Percentiles rank a stretch among this genome's conserved stretches.
These are phyloP conservation scores for Apis laboriosa DNA, from an alignment of 1,140 invertebrate species.

Conservation along the genomic window DNA sequence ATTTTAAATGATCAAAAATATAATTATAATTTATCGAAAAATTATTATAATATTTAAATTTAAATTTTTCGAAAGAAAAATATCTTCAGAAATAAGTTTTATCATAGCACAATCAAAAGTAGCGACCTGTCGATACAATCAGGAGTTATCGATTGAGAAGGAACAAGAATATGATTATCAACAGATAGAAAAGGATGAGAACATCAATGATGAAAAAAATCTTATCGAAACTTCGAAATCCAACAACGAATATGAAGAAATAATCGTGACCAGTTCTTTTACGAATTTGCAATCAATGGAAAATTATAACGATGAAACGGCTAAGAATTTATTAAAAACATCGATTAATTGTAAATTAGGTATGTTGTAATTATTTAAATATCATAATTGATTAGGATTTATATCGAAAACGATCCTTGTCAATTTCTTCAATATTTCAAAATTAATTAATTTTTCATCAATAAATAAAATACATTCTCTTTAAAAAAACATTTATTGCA, in stretches of 20 bases:
- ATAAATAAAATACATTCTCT: too few relatives aligned
- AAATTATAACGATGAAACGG: not conserved
- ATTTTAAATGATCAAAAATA: not conserved
- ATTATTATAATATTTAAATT: not conserved
- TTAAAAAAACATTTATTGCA: too few relatives aligned
- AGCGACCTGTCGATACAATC: slow-evolving; percentile 66
- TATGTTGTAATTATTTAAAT: not conserved
- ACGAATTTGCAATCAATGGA: not conserved
- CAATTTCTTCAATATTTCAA: too few relatives aligned
- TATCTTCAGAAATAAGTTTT: slow-evolving; percentile 58
- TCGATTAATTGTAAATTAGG: not conserved
- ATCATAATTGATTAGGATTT: too few relatives aligned
- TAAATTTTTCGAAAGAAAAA: not conserved
- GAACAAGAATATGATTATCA: slow-evolving; percentile 3
- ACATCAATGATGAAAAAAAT: slow-evolving; percentile 11
- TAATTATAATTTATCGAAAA: not conserved
- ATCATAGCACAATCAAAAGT: slow-evolving; percentile 61
- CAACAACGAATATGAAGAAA: slow-evolving; percentile 8
- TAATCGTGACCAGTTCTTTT: not conserved
- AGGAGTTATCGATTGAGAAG: slow-evolving; percentile 48
- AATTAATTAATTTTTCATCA: too few relatives aligned
- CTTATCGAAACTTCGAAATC: not conserved
- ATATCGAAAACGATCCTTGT: too few relatives aligned
- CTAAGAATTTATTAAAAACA: not conserved
- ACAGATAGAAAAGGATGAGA: not conserved